phyloP scores from a whole-genome alignment of 2,113 vertebrate genomes.

The Oxygymnocypris stewartii region DNA sequence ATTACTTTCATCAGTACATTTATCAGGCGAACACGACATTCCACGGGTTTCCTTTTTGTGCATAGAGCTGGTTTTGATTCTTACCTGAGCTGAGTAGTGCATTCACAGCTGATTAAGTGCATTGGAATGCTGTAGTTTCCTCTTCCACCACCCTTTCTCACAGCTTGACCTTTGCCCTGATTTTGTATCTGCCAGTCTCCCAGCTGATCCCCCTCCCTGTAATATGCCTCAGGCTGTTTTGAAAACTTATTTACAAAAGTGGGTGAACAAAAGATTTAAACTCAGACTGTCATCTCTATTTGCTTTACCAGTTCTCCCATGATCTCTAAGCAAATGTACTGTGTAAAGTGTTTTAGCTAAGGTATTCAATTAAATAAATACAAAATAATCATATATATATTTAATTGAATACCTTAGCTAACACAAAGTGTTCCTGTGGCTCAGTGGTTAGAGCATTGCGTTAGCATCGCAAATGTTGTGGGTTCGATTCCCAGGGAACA shows the following conservation, averaged over 20 bases:
- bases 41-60: not conserved
- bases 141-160: slow-evolving; percentile 6
- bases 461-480: no score
- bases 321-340: not conserved
- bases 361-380: not conserved
- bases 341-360: not conserved
- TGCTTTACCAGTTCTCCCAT: not conserved
- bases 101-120: not conserved
- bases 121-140: not conserved
- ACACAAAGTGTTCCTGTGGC: no score
- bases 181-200: not conserved
- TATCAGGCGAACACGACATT: not conserved
- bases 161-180: not conserved
- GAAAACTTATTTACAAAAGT: slow-evolving; percentile 3
- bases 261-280: not conserved
- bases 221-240: not conserved
- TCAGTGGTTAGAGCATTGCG: no score
- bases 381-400: not conserved
- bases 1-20: not conserved
- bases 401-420: no score
- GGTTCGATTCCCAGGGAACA: no score
- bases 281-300: not conserved
- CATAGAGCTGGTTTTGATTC: not conserved
- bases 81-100: slow-evolving; percentile 11
- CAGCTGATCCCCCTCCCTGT: not conserved